Conservation (phyloP, 2,888 invertebrate genomes). For the Eupithecia inturbata region DNA sequence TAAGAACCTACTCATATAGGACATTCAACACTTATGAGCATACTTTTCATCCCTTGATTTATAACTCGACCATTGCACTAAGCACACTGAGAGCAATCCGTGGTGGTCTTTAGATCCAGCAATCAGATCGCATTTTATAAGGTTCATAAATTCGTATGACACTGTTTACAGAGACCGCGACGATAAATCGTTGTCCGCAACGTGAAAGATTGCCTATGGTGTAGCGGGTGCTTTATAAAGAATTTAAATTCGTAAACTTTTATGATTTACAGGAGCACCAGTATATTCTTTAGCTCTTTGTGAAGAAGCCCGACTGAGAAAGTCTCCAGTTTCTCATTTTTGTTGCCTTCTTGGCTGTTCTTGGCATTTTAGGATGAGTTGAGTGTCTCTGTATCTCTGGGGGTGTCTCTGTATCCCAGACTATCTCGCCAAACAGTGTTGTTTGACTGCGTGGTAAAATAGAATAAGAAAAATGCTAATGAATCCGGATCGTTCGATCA, state of each 20-base stretch:
- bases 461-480: too few relatives aligned
- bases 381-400: too few relatives aligned
- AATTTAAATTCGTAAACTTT: slow-evolving; percentile 16
- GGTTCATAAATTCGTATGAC: slow-evolving; percentile 35
- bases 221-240: slow-evolving; percentile 29
- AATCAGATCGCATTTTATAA: slow-evolving; percentile 35
- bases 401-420: too few relatives aligned
- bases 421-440: too few relatives aligned
- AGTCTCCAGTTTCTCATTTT: background rate
- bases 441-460: too few relatives aligned
- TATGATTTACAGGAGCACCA: slow-evolving; percentile 8
- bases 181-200: slow-evolving; percentile 31
- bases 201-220: slow-evolving; percentile 29
- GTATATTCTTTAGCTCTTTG: slow-evolving; percentile 2
- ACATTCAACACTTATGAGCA: background rate
- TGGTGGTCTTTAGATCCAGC: slow-evolving; percentile 20
- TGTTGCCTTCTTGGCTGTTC: background rate
- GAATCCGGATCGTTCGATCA: too few relatives aligned
- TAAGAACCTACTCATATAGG: too few relatives aligned
- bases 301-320: background rate
- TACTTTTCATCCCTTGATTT: background rate
- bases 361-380: background rate
- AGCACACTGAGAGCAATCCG: slow-evolving; percentile 21
- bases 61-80: background rate
- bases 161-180: slow-evolving; percentile 28